Evolutionary conservation across 2,797 vertebrate species (phyloP).

Genomic region (Sebastes aleutianus): DNA sequence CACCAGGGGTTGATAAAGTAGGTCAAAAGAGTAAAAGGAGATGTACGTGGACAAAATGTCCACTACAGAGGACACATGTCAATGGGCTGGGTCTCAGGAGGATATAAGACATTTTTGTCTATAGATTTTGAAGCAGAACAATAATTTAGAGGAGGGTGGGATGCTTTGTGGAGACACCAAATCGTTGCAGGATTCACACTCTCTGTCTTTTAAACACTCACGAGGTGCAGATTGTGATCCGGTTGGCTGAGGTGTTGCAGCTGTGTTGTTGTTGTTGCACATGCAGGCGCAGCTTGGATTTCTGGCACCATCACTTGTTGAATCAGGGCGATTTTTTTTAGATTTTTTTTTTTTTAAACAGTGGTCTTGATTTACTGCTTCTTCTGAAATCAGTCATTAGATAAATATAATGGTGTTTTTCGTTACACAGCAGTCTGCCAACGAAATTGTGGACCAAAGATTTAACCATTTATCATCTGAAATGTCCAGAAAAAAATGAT

Average conservation of each 20-base stretch:
- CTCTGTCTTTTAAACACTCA: background rate
- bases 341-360: background rate
- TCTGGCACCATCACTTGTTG: conserved; percentile 24
- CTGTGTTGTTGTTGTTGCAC: background rate
- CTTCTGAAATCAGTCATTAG: background rate
- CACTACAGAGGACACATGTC: too few relatives aligned
- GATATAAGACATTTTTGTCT: background rate
- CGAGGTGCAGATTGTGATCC: background rate
- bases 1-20: too few relatives aligned
- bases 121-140: background rate
- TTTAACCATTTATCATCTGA: background rate
- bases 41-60: too few relatives aligned
- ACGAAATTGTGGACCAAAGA: background rate
- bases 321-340: background rate
- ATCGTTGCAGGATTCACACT: background rate
- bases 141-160: background rate
- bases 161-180: background rate
- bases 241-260: background rate
- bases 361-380: background rate
- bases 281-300: background rate
- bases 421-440: background rate
- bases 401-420: background rate
- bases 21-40: too few relatives aligned
- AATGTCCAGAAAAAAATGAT: background rate
- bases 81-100: too few relatives aligned